Evolutionary conservation across 1,140 invertebrate genomes (phyloP).

Genomic region (Bactericera cockerelli): DNA sequence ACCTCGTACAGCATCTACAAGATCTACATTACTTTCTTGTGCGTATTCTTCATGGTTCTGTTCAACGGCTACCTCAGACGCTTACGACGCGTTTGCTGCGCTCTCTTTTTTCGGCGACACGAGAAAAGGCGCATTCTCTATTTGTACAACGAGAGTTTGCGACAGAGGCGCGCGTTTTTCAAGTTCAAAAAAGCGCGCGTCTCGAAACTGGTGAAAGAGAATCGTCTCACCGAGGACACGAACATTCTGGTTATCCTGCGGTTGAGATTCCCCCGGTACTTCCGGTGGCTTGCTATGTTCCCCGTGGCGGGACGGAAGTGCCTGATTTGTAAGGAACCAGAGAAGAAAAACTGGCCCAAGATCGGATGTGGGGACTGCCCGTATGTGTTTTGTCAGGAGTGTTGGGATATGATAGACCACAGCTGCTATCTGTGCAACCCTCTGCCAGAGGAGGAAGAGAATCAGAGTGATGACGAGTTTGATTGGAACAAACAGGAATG

Average conservation of each 20-base stretch:
- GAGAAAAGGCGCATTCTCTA: conserved; percentile 50
- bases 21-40: conserved; percentile 15
- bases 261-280: conserved; percentile 33
- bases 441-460: not conserved
- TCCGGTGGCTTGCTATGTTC: conserved; percentile 39
- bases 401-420: conserved; percentile 8
- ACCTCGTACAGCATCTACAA: conserved; percentile 12
- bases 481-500: not conserved
- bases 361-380: not conserved
- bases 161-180: conserved; percentile 36
- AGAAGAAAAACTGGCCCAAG: conserved; percentile 23
- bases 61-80: conserved; percentile 14
- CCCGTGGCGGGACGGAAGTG: conserved; percentile 40
- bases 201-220: conserved; percentile 29
- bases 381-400: conserved; percentile 10
- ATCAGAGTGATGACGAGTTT: not conserved
- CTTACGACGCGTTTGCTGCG: conserved; percentile 11
- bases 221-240: conserved; percentile 28
- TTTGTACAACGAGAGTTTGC: conserved; percentile 49
- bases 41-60: conserved; percentile 15
- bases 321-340: conserved; percentile 44
- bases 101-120: conserved; percentile 21
- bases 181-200: conserved; percentile 42
- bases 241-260: conserved; percentile 32
- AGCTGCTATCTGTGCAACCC: conserved; percentile 2